These are phyloP conservation scores for Bactericera cockerelli DNA, from an alignment of 1,140 invertebrate genomes.

Conservation along the genomic window DNA sequence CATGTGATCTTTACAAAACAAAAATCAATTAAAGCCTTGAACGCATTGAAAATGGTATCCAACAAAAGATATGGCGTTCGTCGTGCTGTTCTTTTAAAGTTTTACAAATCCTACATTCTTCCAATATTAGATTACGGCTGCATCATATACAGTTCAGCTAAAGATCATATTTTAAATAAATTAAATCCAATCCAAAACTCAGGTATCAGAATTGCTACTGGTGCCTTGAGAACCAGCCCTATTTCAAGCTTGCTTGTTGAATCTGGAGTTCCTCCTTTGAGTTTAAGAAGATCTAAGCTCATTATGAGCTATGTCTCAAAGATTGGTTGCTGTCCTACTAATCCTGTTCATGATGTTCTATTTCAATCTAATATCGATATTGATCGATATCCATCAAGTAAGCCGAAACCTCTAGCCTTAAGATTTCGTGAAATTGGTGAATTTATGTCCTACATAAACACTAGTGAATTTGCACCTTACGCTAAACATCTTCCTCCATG, in stretches of 20 bases:
- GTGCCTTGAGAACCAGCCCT: not conserved
- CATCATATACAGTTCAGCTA: constrained; percentile 1
- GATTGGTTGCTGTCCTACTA: not conserved
- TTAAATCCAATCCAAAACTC: constrained; percentile 4
- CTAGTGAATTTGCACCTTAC: too few relatives aligned
- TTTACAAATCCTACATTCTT: constrained; percentile 3
- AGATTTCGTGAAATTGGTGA: too few relatives aligned
- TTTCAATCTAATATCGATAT: too few relatives aligned
- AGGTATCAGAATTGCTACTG: constrained; percentile 9
- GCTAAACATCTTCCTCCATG: too few relatives aligned
- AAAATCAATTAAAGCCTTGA: not conserved
- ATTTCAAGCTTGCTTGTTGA: not conserved
- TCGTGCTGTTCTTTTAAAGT: not conserved
- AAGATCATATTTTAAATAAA: not conserved
- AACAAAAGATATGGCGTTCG: not conserved
- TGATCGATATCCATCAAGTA: too few relatives aligned
- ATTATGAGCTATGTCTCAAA: not conserved
- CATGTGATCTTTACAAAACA: not conserved
- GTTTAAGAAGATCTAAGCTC: not conserved
- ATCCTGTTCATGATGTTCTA: not conserved
- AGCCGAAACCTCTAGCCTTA: too few relatives aligned
- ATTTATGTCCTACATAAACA: too few relatives aligned
- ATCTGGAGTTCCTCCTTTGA: not conserved
- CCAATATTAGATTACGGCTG: constrained; percentile 11
- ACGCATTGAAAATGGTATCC: constrained; percentile 7